These are phyloP conservation scores for Melangyna quadrimaculata DNA, from an alignment of 2,888 invertebrate species.

Conservation along the genomic window DNA sequence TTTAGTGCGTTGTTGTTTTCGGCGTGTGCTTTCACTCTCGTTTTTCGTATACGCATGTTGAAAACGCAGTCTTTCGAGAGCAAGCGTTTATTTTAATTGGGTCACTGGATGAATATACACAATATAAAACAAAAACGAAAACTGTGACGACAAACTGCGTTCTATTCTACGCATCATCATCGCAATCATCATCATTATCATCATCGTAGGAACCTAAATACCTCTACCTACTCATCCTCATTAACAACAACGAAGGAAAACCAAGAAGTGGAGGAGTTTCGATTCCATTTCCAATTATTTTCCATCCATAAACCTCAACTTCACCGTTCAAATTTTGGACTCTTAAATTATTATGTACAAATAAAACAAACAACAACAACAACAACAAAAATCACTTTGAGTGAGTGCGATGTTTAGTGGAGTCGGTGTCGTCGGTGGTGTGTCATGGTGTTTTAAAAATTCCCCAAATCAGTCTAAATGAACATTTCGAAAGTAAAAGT, in stretches of 20 bases:
- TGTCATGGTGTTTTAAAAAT: constrained; percentile 41
- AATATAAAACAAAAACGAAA: constrained; percentile 24
- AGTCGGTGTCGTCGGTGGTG: neutral
- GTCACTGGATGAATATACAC: constrained; percentile 65
- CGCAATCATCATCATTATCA: constrained; percentile 6
- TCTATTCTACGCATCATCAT: constrained; percentile 39
- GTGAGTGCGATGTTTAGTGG: constrained; percentile 42
- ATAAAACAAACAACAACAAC: neutral
- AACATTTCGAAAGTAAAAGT: constrained; percentile 57
- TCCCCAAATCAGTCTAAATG: constrained; percentile 52
- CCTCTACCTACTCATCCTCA: no score
- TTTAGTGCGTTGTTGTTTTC: constrained; percentile 45
- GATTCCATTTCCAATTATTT: no score
- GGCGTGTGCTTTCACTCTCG: constrained; percentile 46
- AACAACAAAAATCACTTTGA: neutral
- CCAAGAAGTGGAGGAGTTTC: constrained; percentile 50
- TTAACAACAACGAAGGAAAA: constrained; percentile 41
- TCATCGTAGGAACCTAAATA: no score
- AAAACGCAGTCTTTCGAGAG: constrained; percentile 53
- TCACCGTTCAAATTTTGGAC: constrained; percentile 31
- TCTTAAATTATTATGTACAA: neutral
- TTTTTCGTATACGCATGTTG: constrained; percentile 55
- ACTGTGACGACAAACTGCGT: constrained; percentile 51
- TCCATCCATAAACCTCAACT: constrained; percentile 2
- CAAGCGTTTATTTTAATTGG: constrained; percentile 52